Evolutionary conservation across 2,888 invertebrate species (phyloP).

Genomic region (Philonicus albiceps): DNA sequence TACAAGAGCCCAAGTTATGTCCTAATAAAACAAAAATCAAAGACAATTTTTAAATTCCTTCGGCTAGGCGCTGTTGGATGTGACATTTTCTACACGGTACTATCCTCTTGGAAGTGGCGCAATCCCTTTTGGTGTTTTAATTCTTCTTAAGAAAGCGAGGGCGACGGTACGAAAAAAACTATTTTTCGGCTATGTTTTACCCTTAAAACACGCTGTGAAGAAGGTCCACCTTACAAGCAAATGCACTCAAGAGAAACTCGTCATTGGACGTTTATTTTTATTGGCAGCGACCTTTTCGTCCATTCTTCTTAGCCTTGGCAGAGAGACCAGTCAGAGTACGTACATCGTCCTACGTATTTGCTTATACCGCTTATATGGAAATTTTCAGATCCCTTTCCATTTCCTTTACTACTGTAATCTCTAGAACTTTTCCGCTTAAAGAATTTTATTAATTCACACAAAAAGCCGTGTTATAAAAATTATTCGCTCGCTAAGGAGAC

Average conservation of each 20-base stretch:
- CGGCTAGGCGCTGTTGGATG: constrained; percentile 21
- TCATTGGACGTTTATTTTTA: constrained; percentile 42
- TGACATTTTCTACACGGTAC: constrained; percentile 12
- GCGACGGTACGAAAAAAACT: constrained; percentile 23
- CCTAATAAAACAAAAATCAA: constrained; percentile 32
- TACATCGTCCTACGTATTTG: constrained; percentile 38
- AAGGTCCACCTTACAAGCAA: constrained; percentile 62
- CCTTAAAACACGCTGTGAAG: constrained; percentile 50
- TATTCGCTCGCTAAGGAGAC: not conserved
- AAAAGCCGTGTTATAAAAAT: constrained; percentile 24
- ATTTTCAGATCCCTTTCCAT: constrained; percentile 12
- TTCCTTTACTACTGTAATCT: constrained; percentile 25
- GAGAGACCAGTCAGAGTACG: constrained; percentile 1
- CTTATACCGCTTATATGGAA: constrained; percentile 28
- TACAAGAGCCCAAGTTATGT: constrained; percentile 28
- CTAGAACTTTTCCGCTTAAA: not conserved
- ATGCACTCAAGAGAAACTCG: constrained; percentile 62
- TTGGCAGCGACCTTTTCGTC: constrained; percentile 40
- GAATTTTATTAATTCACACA: constrained; percentile 18
- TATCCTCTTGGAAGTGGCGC: constrained; percentile 14
- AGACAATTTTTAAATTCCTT: constrained; percentile 33
- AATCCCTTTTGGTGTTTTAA: constrained; percentile 38
- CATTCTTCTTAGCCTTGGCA: constrained; percentile 10
- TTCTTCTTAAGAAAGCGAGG: constrained; percentile 26
- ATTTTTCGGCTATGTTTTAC: constrained; percentile 35